Base-by-base conservation (phyloP, 2,797 vertebrate genomes). In the Hephaestus fuliginosus region DNA sequence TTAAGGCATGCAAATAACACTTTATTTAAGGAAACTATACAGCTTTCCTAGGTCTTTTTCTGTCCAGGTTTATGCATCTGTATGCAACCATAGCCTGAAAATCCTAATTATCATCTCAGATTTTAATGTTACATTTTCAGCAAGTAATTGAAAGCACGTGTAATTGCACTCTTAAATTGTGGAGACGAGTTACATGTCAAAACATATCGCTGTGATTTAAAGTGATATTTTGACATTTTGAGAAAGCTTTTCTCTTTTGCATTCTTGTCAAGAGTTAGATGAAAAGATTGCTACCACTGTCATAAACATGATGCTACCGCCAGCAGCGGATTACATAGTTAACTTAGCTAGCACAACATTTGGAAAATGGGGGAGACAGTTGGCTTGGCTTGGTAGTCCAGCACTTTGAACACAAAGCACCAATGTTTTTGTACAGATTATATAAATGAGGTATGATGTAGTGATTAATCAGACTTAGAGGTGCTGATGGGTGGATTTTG, bases 1-100 rank as follows among this genome's bases (percentile, higher is more conserved):
- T 70, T 6, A 78, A 81, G 43, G 41, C 46, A 67, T 25, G 58
- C 18, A 74, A 66, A 41, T 62, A 82, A 82, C 25, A 43, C 57
- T 62, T 46, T 46, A 41, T 60, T 72, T 70, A 43, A 76, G 64
- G 49, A 64, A 72, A 62, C 74, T n/a, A 64, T n/a, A 56, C 13
- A 22, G 30, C 46, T 80, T 74, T 61, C 39, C 49, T 80, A 62
- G 2, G 66, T 81, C 68, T 66, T 72, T 49, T 63, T 69, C 3
- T 55, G 57, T 69, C 61, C 2, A 74, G 15, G 10, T 36, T 67
- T 48, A 44, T 73, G 25, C 13, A 71, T 75, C 52, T 80, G 6
- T 39, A 74, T 9, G 36, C 13, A 63, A 77, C 14, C 3, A 53
- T 14, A 66, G 49, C 9, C 28, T 69, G 4, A 70, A 62, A 78